Conservation (phyloP, 2,888 invertebrate species). For the Oegoconia quadripuncta region DNA sequence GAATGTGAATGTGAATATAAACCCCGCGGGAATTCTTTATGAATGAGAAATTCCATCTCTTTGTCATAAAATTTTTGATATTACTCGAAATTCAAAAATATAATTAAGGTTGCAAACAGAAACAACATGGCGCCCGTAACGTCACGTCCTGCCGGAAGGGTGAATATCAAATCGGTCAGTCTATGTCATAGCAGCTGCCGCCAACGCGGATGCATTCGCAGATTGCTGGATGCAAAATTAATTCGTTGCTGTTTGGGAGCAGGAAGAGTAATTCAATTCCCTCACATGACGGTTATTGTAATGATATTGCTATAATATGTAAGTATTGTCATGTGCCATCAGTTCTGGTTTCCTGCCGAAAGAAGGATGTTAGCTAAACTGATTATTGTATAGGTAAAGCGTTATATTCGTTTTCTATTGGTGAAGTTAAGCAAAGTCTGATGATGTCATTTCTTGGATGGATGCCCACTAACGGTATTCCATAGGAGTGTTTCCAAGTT, state of each 20-base stretch:
- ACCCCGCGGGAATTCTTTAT: too few species aligned
- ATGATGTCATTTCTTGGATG: too few species aligned
- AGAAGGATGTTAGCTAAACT: neutral
- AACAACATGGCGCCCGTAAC: slow-evolving; percentile 1
- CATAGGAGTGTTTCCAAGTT: too few species aligned
- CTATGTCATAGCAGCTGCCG: slow-evolving; percentile 55
- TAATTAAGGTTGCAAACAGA: neutral
- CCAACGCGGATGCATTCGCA: slow-evolving; percentile 51
- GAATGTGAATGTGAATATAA: too few species aligned
- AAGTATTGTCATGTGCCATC: too few species aligned
- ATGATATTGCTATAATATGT: too few species aligned
- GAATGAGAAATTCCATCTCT: too few species aligned
- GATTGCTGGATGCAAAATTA: slow-evolving; percentile 70
- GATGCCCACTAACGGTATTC: too few species aligned
- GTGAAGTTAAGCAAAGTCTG: too few species aligned
- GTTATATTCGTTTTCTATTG: too few species aligned
- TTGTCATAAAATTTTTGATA: slow-evolving; percentile 27
- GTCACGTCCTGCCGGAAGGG: slow-evolving; percentile 39
- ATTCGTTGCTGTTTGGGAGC: slow-evolving; percentile 40
- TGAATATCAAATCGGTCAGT: slow-evolving; percentile 71
- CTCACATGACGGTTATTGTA: neutral
- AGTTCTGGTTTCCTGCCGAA: too few species aligned
- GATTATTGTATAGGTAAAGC: too few species aligned
- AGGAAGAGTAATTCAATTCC: neutral
- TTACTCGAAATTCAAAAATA: slow-evolving; percentile 18